Evolutionary conservation across 2,888 invertebrate species (phyloP), one percentile per base, ranked within the genome.

Genomic region (Nomada ruficornis): DNA sequence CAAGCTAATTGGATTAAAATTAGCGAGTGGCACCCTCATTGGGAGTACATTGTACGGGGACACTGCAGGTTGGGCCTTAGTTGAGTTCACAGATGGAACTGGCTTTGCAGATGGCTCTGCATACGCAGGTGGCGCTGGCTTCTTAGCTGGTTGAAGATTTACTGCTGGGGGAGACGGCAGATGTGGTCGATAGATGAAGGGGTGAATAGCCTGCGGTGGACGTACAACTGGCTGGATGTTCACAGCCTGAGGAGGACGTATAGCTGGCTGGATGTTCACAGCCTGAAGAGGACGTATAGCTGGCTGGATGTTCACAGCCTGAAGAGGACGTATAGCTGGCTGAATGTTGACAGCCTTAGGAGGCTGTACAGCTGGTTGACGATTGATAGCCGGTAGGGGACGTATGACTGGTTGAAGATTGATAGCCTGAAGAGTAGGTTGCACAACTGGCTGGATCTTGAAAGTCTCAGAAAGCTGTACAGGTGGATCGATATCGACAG

Each of bases 291-390:
- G 0, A 2, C 3, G 47, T 15, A 15, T 3, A 2, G 20, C 62
- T 11, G 67, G 26, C 13, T 69, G 72, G 15, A 77, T 13, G 54
- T 20, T 60, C 15, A 80, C 0, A 11, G 76, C 2, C 20, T 77
- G 75, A 2, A 59, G 11, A 0, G 44, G 71, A 3, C 65, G 54
- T 2, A 26, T 13, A 11, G 59, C 65, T 42, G 20, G 15, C 4
- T 59, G 29, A 7, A 59, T 18, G 59, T 26, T 59, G n/a, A 54
- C 1, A n/a, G 52, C 7, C n/a, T 15, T 7, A 68, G 26, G 26
- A 26, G 26, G 26, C 26, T 26, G 26, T 26, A 26, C 26, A 26
- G 26, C 15, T 4, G 74, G 36, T 4, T 4, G 20, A 1, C 20
- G 26, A 26, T 26, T 26, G 11, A 71, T 0, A 4, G 74, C 9